Evolutionary conservation across 2,888 invertebrate species (phyloP).

Genomic region (Thera obeliscata): DNA sequence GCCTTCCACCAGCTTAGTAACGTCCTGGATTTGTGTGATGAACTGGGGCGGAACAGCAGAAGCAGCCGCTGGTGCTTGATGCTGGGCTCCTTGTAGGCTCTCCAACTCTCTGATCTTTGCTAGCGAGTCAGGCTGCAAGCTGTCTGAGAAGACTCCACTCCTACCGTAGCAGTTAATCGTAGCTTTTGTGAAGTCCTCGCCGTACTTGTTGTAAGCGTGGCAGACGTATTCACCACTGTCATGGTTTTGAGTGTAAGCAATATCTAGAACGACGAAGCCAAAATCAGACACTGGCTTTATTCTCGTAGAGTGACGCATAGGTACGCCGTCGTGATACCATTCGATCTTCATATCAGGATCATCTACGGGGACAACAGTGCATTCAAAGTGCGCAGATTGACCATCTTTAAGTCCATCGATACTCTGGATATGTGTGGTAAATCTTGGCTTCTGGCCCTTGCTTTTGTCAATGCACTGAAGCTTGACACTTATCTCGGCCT

Average conservation of each 20-base stretch:
- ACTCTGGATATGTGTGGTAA: conserved; percentile 94
- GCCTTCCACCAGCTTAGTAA: conserved; percentile 95
- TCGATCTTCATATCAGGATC: conserved; percentile 97
- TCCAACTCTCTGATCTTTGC: conserved; percentile 95
- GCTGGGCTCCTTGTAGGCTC: conserved; percentile 87
- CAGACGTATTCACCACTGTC: conserved; percentile 97
- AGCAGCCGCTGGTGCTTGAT: conserved; percentile 86
- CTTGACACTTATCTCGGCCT: conserved; percentile 93
- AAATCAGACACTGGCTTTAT: conserved; percentile 98
- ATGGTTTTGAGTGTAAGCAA: conserved; percentile 96
- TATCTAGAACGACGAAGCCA: conserved; percentile 97
- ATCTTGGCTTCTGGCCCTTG: conserved; percentile 93
- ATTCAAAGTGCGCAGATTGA: conserved; percentile 97
- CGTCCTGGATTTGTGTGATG: conserved; percentile 93
- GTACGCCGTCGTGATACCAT: conserved; percentile 98
- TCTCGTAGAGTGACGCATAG: conserved; percentile 93
- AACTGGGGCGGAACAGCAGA: conserved; percentile 94
- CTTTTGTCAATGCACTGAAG: conserved; percentile 93
- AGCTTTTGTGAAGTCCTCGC: conserved; percentile 95
- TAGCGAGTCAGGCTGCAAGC: conserved; percentile 95
- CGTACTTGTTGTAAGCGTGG: conserved; percentile 95
- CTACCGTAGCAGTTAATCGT: conserved; percentile 92
- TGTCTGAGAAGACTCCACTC: conserved; percentile 94
- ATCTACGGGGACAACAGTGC: conserved; percentile 95
- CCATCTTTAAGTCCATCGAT: conserved; percentile 95